phyloP scores from a whole-genome alignment of 2,113 vertebrate genomes.

The Bagarius yarrelli region DNA sequence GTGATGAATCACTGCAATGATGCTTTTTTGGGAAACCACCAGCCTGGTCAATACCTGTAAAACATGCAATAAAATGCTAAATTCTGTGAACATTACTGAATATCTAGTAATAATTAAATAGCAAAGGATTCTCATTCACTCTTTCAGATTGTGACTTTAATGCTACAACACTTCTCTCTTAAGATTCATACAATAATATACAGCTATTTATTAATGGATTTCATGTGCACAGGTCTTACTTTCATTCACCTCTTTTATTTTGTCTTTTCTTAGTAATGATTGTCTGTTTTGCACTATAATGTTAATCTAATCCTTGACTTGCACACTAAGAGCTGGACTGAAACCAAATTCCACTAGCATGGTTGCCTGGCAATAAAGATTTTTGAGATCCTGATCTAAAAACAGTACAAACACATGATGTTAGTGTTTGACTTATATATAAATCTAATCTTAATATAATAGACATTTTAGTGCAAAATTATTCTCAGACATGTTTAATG shows the following conservation, averaged over 20 bases:
- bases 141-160: background rate
- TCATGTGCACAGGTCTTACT: background rate
- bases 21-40: constrained; percentile 10
- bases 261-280: background rate
- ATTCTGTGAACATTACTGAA: background rate
- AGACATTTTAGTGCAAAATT: no score
- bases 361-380: constrained; percentile 5
- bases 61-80: constrained; percentile 1
- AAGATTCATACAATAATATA: background rate
- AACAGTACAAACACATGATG: background rate
- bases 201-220: background rate
- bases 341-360: constrained; percentile 3
- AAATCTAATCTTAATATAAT: no score
- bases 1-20: constrained; percentile 12
- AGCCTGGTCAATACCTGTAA: constrained; percentile 28
- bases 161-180: background rate
- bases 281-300: background rate
- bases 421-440: background rate
- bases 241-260: background rate
- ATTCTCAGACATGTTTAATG: background rate
- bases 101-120: background rate
- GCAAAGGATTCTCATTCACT: background rate
- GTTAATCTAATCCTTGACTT: background rate
- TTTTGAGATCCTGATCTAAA: background rate
- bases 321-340: background rate